Conservation (phyloP, 2,888 invertebrate genomes). For the Drosophila quinaria region DNA sequence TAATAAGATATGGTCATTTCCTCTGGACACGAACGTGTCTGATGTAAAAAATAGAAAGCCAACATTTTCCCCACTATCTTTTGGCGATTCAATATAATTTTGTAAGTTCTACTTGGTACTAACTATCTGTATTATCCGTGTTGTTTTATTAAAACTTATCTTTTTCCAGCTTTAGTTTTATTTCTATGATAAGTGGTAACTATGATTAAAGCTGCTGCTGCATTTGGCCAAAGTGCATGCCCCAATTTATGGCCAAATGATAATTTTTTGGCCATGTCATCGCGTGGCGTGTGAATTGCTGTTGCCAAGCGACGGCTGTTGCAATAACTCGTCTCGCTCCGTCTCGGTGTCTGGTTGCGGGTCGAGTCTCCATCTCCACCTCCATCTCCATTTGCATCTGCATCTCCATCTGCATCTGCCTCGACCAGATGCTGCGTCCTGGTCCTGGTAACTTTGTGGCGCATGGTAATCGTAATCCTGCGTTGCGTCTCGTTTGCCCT, state of each 20-base stretch:
- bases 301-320: slow-evolving; percentile 37
- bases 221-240: slow-evolving; percentile 45
- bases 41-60: too few relatives aligned
- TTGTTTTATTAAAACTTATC: too few relatives aligned
- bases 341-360: slow-evolving; percentile 30
- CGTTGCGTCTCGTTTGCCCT: slow-evolving; percentile 43
- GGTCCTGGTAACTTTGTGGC: slow-evolving; percentile 55
- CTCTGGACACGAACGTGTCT: too few relatives aligned
- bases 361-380: background rate
- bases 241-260: slow-evolving; percentile 70
- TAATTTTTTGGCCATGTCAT: slow-evolving; percentile 67
- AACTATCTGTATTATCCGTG: too few relatives aligned
- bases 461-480: slow-evolving; percentile 68
- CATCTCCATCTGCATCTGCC: slow-evolving; percentile 24
- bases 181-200: background rate
- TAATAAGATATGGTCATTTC: too few relatives aligned
- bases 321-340: slow-evolving; percentile 64
- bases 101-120: too few relatives aligned
- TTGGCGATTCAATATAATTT: too few relatives aligned
- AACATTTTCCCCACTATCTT: too few relatives aligned
- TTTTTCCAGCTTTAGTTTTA: background rate
- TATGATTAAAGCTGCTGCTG: background rate
- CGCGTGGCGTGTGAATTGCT: slow-evolving; percentile 63
- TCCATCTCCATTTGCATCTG: too few relatives aligned
- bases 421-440: slow-evolving; percentile 42